Base-by-base conservation (phyloP, 2,113 vertebrate genomes). In the Eubucco bourcierii region DNA sequence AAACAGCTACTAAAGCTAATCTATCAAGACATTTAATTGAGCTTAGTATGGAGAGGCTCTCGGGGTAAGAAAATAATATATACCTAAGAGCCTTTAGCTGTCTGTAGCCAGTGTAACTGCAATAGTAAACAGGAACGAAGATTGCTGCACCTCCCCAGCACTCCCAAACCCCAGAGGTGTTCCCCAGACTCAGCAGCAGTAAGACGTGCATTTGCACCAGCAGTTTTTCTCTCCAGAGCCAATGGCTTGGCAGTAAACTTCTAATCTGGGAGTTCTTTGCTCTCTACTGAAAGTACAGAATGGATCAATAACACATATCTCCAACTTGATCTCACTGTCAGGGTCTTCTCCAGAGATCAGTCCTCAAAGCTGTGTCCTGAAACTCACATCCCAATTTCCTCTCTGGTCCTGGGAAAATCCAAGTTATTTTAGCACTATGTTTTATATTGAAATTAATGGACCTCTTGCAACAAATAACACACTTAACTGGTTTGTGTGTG, bases 391-490 rank as follows among this genome's bases (percentile, higher is more conserved):
- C 58, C 20, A 6, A 77, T 89, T 80, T 82, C 56, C 41, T 80
- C 56, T 74, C 67, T 56, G 31, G 23, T 64, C 85, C 67, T 91
- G 37, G 31, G 37, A 47, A 59, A 73, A 81, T 6, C 4, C 15
- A 60, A 58, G 41, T 63, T 60, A 80, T 63, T 73, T 81, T 72
- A 89, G 41, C 59, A 59, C 19, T 1, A 1, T n/a, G 33, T 44
- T 87, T 90, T 74, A 44, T 44, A 80, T n/a, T 60, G 41, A 90
- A 84, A 87, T 74, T 82, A 90, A 95, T 64, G 33, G 55, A 63
- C 16, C 20, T 66, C 28, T 86, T 71, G 58, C 47, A 82, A 67
- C 10, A 89, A 77, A 73, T 74, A 56, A 29, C 53, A 90, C 15
- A n/a, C 20, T 55, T 82, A 60, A 53, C 29, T 64, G 15, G 25